These are phyloP conservation scores for Oeneis ivallda DNA, from an alignment of 2,888 invertebrate genomes.

Conservation along the genomic window DNA sequence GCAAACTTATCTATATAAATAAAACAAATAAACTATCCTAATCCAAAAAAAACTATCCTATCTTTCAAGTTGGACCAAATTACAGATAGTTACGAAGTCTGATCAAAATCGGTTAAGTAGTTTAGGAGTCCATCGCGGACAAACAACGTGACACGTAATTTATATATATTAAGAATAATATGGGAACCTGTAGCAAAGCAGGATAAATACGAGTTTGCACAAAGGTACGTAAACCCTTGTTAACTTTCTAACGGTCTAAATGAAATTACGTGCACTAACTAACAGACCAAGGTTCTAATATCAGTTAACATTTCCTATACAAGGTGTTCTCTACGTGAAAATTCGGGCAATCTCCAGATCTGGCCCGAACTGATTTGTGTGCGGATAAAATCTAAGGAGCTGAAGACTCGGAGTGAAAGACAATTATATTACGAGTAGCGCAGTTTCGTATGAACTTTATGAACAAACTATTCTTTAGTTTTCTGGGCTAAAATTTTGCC, in stretches of 20 bases:
- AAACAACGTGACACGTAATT: no score
- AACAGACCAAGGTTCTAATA: constrained; percentile 7
- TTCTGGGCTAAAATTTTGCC: no score
- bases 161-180: no score
- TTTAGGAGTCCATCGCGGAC: no score
- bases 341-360: constrained; percentile 16
- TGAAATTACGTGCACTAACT: constrained; percentile 4
- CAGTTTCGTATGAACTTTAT: no score
- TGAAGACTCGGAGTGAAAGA: not conserved
- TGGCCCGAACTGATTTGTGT: constrained; percentile 1
- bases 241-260: constrained; percentile 8
- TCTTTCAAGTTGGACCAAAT: no score
- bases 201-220: not conserved
- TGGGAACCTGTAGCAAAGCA: not conserved
- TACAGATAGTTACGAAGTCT: no score
- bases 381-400: constrained; percentile 6
- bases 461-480: no score
- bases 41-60: no score
- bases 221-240: not conserved
- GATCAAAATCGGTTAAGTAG: no score
- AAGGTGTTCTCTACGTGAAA: constrained; percentile 10
- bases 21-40: no score
- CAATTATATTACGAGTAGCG: not conserved
- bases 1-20: no score
- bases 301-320: constrained; percentile 16